These are phyloP conservation scores for Phoxinus dragarum DNA, from an alignment of 2,797 vertebrate genomes.

Conservation along the genomic window DNA sequence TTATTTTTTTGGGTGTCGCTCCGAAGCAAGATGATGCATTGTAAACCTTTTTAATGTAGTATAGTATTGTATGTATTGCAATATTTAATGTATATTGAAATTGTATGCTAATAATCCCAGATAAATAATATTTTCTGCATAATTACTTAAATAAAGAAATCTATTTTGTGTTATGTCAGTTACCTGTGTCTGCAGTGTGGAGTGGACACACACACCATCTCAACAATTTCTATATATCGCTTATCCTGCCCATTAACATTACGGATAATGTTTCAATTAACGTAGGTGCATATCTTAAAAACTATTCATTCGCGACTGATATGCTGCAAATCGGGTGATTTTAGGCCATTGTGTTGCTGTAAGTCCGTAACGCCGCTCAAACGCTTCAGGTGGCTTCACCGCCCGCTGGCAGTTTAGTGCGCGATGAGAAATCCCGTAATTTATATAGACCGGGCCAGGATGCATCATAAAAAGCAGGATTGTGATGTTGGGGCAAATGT, in stretches of 20 bases:
- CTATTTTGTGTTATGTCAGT: too few relatives aligned
- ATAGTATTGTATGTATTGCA: background rate
- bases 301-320: background rate
- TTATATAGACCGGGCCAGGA: background rate
- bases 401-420: background rate
- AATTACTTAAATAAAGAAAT: background rate
- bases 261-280: background rate
- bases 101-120: background rate
- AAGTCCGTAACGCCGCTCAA: background rate
- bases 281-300: background rate
- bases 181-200: too few relatives aligned
- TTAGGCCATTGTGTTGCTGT: background rate
- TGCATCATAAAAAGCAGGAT: constrained; percentile 2
- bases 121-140: background rate
- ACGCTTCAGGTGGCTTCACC: background rate
- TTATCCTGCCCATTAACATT: too few relatives aligned
- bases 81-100: background rate
- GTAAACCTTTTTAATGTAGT: background rate
- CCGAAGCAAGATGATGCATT: background rate
- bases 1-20: too few relatives aligned
- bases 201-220: too few relatives aligned
- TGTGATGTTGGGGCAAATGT: background rate
- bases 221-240: too few relatives aligned
- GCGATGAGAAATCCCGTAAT: background rate
- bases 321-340: background rate